Base-by-base conservation (phyloP, 2,797 vertebrate species). In the Psittacula echo region DNA sequence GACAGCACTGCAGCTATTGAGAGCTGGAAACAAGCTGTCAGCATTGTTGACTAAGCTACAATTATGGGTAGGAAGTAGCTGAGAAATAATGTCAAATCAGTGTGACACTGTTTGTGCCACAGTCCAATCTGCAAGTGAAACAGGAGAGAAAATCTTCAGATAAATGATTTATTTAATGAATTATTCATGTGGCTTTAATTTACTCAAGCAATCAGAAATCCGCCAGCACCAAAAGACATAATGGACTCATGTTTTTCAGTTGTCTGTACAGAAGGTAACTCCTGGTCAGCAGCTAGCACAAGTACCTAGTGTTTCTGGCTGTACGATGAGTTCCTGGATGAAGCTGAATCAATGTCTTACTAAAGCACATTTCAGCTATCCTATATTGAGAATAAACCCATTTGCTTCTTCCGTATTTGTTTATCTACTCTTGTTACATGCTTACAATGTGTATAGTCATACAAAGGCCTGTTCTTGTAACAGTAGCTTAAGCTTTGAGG, bases 171-270 rank as follows among this genome's bases (percentile, higher is more conserved):
- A 50, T 84, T 91, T 79, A 74, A 78, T 68, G 19, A 87, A 90
- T 88, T 89, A 87, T 95, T 85, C 60, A 90, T 45, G 7, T 45
- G 56, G 13, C 21, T 94, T 86, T 90, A 87, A 92, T 93, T 90
- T 85, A 81, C 71, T 73, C 68, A 67, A n/a, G 82, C 80, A 87
- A 72, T 78, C 80, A 93, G 76, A 73, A 85, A 50, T 65, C 62
- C 2, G 2, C 22, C 24, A 58, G 74, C 45, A 50, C 73, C 68
- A 42, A 0, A 0, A 64, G 81, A 75, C 39, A 50, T 24, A 48
- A 56, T 60, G 66, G 30, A 67, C 53, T 48, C 24, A 73, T 41
- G 58, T 41, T 89, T 90, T 77, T 72, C 81, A 79, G 42, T 22
- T 20, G 30, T 29, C 56, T 26, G 6, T 60, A 23, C 42, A 80